Base-by-base conservation (phyloP, 2,888 invertebrate genomes). In the Limnephilus lunatus region DNA sequence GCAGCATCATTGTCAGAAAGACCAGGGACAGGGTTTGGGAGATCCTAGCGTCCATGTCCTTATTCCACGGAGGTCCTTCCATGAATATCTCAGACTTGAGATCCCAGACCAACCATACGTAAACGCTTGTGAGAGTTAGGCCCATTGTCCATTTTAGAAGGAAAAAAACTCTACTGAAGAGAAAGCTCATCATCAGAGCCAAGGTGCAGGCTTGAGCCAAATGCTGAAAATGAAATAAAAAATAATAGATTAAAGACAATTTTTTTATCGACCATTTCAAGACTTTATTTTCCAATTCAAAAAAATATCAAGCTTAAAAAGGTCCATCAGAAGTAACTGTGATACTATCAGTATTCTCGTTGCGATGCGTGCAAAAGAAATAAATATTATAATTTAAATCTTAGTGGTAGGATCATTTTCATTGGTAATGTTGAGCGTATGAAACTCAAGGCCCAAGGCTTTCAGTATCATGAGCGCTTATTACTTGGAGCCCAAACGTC, bases 141-240 rank as follows among this genome's bases (percentile, higher is more conserved):
- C 98, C 98, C 89, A 98, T 96, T 0, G 97, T 94, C 94, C 98
- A 96, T 96, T 99, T 99, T 89, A 99, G 95, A 94, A 98, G 96
- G 94, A 98, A 98, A 94, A 98, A 98, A 39, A 99, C 97, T 94
- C 98, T 97, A 90, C 99, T 97, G 95, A 99, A 99, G 12, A 98
- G 95, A 94, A 98, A 98, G 94, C 97, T 97, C 94, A 98, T 97
- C 31, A 97, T 95, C 94, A 97, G 95, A 0, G 97, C 96, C 92
- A 97, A 94, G 15, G 96, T 96, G 95, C 97, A 97, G 89, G 97
- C 97, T 95, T 98, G 97, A 1, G 98, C 97, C 94, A 98, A 97
- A 95, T 98, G 98, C 98, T 98, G 96, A 93, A 96, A 96, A 68
- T 39, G 35, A 85, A 32, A 31, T 2, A 25, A 82, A 32, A 14